Conservation (phyloP, 1,140 invertebrate species). For the Fopius arisanus region DNA sequence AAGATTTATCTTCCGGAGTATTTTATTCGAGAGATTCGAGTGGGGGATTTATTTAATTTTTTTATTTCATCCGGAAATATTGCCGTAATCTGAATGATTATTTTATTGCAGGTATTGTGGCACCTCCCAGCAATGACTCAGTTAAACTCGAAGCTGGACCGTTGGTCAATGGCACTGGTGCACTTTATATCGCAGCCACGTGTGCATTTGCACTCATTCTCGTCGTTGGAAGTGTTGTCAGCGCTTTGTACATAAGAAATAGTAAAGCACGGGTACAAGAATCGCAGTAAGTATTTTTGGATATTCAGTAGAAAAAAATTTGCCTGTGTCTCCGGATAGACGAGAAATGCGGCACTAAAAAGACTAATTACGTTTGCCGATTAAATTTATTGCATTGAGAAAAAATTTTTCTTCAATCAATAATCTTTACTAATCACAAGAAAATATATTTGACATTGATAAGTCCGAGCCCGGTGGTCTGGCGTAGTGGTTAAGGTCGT, state of each 20-base stretch:
- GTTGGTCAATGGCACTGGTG: constrained; percentile 70
- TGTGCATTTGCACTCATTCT: constrained; percentile 81
- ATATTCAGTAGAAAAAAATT: constrained; percentile 21
- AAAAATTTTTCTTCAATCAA: no score
- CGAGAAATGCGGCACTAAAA: no score
- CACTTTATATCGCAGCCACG: constrained; percentile 81
- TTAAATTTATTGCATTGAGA: no score
- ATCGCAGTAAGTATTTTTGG: constrained; percentile 72
- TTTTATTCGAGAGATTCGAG: no score
- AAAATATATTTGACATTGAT: no score
- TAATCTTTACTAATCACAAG: no score
- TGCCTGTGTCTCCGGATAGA: not conserved
- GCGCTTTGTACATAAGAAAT: constrained; percentile 78
- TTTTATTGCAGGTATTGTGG: constrained; percentile 63
- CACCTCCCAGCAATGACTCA: constrained; percentile 70
- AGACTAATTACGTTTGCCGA: no score
- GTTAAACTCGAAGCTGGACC: constrained; percentile 71
- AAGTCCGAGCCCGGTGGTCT: no score
- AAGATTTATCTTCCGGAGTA: no score
- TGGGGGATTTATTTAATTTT: not conserved
- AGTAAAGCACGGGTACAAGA: constrained; percentile 80
- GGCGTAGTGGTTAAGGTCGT: no score
- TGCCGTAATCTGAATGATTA: constrained; percentile 15
- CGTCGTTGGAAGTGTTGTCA: constrained; percentile 75
- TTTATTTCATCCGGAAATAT: not conserved